phyloP scores from a whole-genome alignment of 2,888 invertebrate species.

The Aspidiotus destructor region DNA sequence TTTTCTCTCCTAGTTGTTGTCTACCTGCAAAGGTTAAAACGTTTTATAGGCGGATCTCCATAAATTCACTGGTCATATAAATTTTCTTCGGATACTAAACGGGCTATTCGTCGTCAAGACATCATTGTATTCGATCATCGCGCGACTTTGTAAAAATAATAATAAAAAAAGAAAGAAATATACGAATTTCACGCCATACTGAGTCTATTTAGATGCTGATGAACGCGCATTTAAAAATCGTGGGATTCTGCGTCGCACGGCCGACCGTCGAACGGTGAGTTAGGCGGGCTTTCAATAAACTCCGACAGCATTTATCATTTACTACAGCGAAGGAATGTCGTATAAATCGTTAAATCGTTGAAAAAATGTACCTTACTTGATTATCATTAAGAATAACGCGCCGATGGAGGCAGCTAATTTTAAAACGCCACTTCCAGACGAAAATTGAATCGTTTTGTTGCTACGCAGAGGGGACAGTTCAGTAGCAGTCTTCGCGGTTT shows the following conservation, averaged over 20 bases:
- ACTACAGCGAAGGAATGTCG: background rate
- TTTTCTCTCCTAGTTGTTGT: no score
- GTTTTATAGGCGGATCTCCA: background rate
- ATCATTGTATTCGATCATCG: background rate
- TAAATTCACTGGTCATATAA: background rate
- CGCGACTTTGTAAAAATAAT: background rate
- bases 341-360: background rate
- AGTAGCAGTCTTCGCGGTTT: background rate
- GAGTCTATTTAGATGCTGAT: background rate
- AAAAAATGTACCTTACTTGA: background rate
- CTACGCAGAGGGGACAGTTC: background rate
- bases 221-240: conserved; percentile 1
- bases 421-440: background rate
- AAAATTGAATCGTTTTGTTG: background rate
- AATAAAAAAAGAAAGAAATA: background rate
- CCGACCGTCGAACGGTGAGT: background rate
- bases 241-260: background rate
- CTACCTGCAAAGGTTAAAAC: no score
- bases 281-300: background rate
- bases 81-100: background rate
- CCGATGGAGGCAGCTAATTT: background rate
- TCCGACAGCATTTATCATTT: background rate
- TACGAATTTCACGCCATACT: conserved; percentile 4
- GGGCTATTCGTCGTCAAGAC: background rate
- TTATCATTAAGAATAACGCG: background rate